Base-by-base conservation (phyloP, 2,113 vertebrate genomes). In the Cheirogaleus medius region DNA sequence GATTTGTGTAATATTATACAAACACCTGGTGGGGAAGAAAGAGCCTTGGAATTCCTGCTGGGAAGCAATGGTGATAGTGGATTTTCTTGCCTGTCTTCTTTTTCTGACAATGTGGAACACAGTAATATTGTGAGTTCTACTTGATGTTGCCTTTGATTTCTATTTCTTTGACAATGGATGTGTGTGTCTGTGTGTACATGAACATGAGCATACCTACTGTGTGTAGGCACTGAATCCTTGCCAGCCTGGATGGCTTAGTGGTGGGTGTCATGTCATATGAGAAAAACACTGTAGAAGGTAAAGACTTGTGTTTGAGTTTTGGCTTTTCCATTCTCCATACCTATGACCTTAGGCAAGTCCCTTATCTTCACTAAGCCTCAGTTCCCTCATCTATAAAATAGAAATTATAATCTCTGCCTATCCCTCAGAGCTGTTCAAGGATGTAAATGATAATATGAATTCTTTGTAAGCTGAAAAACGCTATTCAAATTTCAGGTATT, bases 401-500 rank as follows among this genome's bases (percentile, higher is more conserved):
- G 47, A 94, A 94, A 87, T 63, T 9, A 39, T 34, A 87, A 96
- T 95, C 83, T 81, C n/a, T 17, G 23, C 21, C 44, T 66, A n/a
- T 82, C 32, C 34, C 56, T 89, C 23, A 73, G 83, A 95, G 56
- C 21, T 83, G 34, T 54, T 89, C 6, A 52, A 90, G 54, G 63
- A 8, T 81, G 84, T 25, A 47, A 64, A 87, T 76, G 69, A 69
- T 95, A 90, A 52, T 34, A 81, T 5, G 34, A 83, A 71, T 93
- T 97, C 69, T 93, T 97, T 66, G 39, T 95, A 78, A 94, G 73
- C 15, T 25, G 44, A 90, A 97, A 93, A 91, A 66, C 39, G 71
- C 69, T 29, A 23, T 90, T 97, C 47, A 80, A 47, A 87, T 93
- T 90, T 95, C 87, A 96, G 60, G 87, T 95, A 89, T 93, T 95